These are phyloP conservation scores for Bradypodion ventrale DNA, from an alignment of 2,797 vertebrate genomes.

Conservation along the genomic window DNA sequence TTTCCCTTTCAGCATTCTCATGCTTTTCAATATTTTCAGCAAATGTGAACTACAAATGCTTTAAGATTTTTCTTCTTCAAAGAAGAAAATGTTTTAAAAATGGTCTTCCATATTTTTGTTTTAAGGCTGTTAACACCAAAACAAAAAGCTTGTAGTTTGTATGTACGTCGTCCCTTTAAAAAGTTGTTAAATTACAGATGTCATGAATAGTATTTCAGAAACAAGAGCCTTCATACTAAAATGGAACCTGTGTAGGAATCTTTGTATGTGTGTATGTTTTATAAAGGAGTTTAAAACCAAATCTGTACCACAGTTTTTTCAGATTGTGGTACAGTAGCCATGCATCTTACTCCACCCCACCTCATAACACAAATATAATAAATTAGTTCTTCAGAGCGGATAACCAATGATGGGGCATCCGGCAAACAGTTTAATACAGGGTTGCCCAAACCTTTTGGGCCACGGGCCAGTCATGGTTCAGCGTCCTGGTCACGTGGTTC, in stretches of 20 bases:
- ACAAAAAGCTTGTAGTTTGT: conserved; percentile 55
- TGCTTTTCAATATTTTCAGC: conserved; percentile 76
- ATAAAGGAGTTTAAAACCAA: conserved; percentile 52
- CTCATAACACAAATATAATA: conserved; percentile 40
- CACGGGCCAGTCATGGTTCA: too few species aligned
- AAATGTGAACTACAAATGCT: conserved; percentile 75
- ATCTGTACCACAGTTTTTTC: conserved; percentile 32
- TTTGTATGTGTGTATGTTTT: conserved; percentile 56
- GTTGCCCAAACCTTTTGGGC: too few species aligned
- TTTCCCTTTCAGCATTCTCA: conserved; percentile 72
- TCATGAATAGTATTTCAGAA: conserved; percentile 54
- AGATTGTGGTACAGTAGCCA: conserved; percentile 33
- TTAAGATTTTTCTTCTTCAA: conserved; percentile 70
- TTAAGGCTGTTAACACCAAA: conserved; percentile 63
- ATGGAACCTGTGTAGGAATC: conserved; percentile 35
- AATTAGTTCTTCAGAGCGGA: conserved; percentile 74
- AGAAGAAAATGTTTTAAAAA: conserved; percentile 70
- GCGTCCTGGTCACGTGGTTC: too few species aligned
- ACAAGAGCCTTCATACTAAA: conserved; percentile 8
- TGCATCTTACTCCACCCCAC: conserved; percentile 4
- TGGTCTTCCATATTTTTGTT: conserved; percentile 76
- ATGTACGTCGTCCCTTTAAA: conserved; percentile 70
- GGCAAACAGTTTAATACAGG: conserved; percentile 73
- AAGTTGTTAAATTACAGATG: conserved; percentile 70
- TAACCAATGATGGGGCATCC: conserved; percentile 57